phyloP scores from a whole-genome alignment of 2,888 invertebrate genomes.

The Petrolisthes manimaculis region DNA sequence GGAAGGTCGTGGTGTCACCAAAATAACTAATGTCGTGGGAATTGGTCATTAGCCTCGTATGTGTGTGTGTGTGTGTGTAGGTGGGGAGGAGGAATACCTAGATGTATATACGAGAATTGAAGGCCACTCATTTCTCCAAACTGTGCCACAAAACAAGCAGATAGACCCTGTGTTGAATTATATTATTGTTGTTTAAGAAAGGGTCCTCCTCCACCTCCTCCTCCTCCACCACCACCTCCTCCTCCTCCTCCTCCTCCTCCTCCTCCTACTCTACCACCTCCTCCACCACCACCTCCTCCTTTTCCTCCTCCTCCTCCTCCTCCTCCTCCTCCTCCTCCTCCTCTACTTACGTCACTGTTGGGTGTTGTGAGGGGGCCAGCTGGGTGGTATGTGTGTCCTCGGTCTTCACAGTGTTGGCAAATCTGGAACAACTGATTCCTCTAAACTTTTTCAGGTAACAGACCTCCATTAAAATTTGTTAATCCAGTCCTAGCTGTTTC shows the following conservation, averaged over 20 bases:
- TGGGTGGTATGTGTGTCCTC: no score
- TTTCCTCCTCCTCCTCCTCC: not conserved
- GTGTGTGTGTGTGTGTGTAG: not conserved
- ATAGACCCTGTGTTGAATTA: no score
- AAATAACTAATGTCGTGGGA: no score
- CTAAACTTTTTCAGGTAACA: no score
- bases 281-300: not conserved
- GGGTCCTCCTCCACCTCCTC: no score
- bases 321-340: not conserved
- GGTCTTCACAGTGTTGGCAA: no score
- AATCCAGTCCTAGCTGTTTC: no score
- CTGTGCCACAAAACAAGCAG: not conserved
- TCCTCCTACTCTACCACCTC: not conserved
- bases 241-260: slow-evolving; percentile 4
- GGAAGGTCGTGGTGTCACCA: no score
- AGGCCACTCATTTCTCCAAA: not conserved
- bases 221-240: no score
- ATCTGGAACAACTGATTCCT: no score
- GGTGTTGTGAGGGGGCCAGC: not conserved
- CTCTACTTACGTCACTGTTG: not conserved
- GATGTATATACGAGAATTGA: not conserved
- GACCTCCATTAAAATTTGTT: no score
- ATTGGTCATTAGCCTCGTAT: not conserved
- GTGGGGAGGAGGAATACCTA: not conserved
- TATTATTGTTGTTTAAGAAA: no score